Evolutionary conservation across 2,888 invertebrate genomes (phyloP).

Genomic region (Eupithecia centaureata): DNA sequence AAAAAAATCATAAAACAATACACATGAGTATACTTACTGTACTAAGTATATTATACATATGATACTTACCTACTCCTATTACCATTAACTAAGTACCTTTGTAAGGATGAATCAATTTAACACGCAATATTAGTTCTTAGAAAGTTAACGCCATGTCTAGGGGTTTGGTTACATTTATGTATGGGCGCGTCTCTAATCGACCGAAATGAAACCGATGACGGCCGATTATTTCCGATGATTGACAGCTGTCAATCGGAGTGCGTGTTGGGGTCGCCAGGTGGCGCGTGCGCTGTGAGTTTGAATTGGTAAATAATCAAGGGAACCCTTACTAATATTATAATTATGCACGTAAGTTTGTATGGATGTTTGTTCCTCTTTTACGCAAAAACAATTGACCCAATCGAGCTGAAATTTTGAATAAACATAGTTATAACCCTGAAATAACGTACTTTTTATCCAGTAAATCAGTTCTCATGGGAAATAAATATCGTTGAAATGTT

Average conservation of each 20-base stretch:
- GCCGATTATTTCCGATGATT: conserved; percentile 72
- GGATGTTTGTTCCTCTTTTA: no score
- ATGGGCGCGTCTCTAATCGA: conserved; percentile 66
- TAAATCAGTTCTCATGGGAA: no score
- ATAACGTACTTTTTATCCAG: no score
- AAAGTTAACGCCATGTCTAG: conserved; percentile 31
- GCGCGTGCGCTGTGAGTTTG: conserved; percentile 58
- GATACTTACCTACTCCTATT: no score
- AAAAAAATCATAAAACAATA: background rate
- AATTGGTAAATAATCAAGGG: conserved; percentile 28
- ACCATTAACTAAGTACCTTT: background rate
- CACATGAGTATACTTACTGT: background rate
- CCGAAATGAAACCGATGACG: conserved; percentile 73
- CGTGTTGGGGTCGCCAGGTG: conserved; percentile 67
- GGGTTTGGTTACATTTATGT: conserved; percentile 46
- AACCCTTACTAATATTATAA: no score
- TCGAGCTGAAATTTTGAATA: no score
- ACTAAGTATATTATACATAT: no score
- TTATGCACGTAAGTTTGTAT: no score
- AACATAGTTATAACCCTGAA: no score
- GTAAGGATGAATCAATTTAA: no score
- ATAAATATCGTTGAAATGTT: no score
- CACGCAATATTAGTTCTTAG: background rate
- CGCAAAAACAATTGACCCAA: no score
- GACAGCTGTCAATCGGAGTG: conserved; percentile 78